Conservation (phyloP, 2,113 vertebrate genomes). For the Lophochroa leadbeateri region DNA sequence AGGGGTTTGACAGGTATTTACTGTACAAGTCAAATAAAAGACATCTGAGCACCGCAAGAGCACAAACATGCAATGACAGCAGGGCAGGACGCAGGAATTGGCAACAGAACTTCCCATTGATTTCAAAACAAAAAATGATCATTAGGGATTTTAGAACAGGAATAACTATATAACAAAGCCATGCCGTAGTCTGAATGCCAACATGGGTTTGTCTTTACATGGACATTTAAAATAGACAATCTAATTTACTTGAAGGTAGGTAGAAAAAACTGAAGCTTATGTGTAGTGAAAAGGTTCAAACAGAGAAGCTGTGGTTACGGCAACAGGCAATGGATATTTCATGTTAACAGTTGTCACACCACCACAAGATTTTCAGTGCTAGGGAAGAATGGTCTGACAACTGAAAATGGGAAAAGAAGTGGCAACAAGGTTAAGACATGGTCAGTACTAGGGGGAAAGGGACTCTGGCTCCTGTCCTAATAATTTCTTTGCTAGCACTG, state of each 20-base stretch:
- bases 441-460: neutral
- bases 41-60: neutral
- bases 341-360: neutral
- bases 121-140: neutral
- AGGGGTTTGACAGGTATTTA: conserved; percentile 47
- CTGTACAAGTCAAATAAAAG: conserved; percentile 50
- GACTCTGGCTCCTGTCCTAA: neutral
- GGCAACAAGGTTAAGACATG: neutral
- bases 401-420: neutral
- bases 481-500: neutral
- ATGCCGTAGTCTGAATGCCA: neutral
- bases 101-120: neutral
- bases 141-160: neutral
- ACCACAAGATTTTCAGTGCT: neutral
- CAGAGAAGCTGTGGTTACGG: neutral
- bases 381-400: neutral
- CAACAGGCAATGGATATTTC: neutral
- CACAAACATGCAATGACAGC: neutral
- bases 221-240: neutral
- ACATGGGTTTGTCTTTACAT: neutral
- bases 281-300: neutral
- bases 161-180: neutral
- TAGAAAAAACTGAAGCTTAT: neutral
- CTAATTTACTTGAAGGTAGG: neutral
- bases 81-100: neutral